A percentile compares a stretch with the other conserved stretches of the same genome.
These are phyloP conservation scores for Drosophila meridiana DNA, from an alignment of 2,888 invertebrate species.

Conservation along the genomic window DNA sequence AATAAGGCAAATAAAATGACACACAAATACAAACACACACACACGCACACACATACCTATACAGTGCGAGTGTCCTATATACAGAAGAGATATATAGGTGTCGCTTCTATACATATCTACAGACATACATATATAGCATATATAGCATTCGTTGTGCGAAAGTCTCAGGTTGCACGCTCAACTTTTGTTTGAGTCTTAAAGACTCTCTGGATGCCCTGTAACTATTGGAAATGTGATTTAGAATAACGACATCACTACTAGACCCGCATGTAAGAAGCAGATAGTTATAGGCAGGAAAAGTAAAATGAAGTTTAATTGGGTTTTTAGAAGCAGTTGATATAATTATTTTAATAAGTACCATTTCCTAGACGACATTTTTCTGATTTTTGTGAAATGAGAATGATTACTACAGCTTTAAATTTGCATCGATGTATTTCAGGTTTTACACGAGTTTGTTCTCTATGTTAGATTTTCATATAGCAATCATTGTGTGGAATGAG, in stretches of 20 bases:
- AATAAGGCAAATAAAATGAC: slow-evolving; percentile 73
- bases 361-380: too few species aligned
- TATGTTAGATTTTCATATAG: too few species aligned
- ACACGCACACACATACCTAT: slow-evolving; percentile 19
- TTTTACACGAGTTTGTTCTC: too few species aligned
- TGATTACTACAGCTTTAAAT: too few species aligned
- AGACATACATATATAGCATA: slow-evolving; percentile 7
- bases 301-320: neutral
- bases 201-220: slow-evolving; percentile 9
- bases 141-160: slow-evolving; percentile 44
- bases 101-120: neutral
- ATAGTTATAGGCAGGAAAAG: too few species aligned
- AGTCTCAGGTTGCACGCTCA: slow-evolving; percentile 53
- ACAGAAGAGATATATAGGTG: slow-evolving; percentile 41
- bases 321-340: neutral
- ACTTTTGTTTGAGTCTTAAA: slow-evolving; percentile 11
- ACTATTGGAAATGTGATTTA: neutral
- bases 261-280: too few species aligned
- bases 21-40: slow-evolving; percentile 34
- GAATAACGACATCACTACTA: neutral
- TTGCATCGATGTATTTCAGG: too few species aligned
- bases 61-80: slow-evolving; percentile 45
- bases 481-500: too few species aligned
- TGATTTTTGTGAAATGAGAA: too few species aligned
- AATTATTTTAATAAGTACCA: too few species aligned